Evolutionary conservation across 2,113 vertebrate species (phyloP).

Genomic region (Gambusia affinis): DNA sequence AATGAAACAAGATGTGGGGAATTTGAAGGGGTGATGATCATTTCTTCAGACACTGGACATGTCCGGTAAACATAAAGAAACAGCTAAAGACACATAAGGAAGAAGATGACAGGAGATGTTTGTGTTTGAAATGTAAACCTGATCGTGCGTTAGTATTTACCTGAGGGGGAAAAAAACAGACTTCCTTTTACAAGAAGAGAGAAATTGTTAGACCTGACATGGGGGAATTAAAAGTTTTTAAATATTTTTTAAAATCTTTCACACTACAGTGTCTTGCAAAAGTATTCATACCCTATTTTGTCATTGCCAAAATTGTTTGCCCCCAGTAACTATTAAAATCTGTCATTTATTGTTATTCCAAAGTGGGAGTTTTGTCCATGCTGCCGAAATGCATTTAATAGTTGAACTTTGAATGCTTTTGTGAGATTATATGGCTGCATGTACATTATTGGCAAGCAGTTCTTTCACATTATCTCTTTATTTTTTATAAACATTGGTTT

Average conservation of each 20-base stretch:
- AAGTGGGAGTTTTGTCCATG: too few species aligned
- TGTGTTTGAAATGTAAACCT: neutral
- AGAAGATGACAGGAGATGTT: fast-evolving
- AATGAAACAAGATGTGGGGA: neutral
- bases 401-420: too few species aligned
- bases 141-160: too few species aligned
- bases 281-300: neutral
- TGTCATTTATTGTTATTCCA: too few species aligned
- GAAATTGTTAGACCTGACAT: neutral
- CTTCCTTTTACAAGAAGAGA: neutral
- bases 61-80: fast-evolving
- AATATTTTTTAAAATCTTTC: neutral
- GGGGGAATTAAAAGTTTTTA: neutral
- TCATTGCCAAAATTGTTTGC: neutral
- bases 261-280: neutral
- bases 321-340: too few species aligned
- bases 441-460: too few species aligned
- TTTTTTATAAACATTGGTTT: too few species aligned
- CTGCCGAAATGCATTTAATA: too few species aligned
- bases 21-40: neutral
- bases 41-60: neutral
- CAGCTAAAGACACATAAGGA: neutral
- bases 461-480: too few species aligned
- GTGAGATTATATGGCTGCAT: too few species aligned
- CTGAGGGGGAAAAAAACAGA: neutral